Base-by-base conservation (phyloP, 1,140 invertebrate genomes). In the Stenopsyche tienmushanensis region DNA sequence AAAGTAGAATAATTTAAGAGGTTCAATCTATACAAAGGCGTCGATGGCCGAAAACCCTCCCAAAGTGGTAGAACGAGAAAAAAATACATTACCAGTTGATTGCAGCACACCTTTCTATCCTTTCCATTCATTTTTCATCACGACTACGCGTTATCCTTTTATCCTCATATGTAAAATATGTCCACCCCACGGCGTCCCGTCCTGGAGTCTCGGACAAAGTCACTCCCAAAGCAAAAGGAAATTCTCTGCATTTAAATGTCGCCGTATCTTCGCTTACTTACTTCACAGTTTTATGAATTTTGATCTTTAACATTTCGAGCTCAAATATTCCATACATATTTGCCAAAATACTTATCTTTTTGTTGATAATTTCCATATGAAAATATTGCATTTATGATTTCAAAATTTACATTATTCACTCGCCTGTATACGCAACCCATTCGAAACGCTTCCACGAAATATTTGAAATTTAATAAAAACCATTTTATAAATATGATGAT, bases 81-180 rank as follows among this genome's bases (percentile, higher is more conserved):
- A 66, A 67, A 67, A 62, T 55, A 67, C 66, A 68, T 68, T 68
- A 68, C 66, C 47, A 63, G 25, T 47, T 68, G 66, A 68, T 68
- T 68, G 66, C 66, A 57, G 34, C 45, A 57, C 66, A 64, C 62
- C 62, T 68, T 60, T 52, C 67, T 59, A 62, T 57, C 66, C 55
- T 57, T 65, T 41, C 34, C 62, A 65, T 69, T 69, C 67, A 69
- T 69, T 69, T 69, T 69, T 69, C 67, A 69, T 69, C 67, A 65
- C 66, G 62, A 66, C 63, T 42, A 49, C 54, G 54, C 62, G 53
- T 70, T 66, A 66, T 70, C 64, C 68, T 55, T 67, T 70, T 64
- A 64, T 65, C 63, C 54, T 50, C 65, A 54, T 70, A 70, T 66
- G 64, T 64, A 70, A 70, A 70, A 70, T 66, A 65, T 70, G 68